Base-by-base conservation (phyloP, 2,113 vertebrate genomes). In the Salvator merianae region DNA sequence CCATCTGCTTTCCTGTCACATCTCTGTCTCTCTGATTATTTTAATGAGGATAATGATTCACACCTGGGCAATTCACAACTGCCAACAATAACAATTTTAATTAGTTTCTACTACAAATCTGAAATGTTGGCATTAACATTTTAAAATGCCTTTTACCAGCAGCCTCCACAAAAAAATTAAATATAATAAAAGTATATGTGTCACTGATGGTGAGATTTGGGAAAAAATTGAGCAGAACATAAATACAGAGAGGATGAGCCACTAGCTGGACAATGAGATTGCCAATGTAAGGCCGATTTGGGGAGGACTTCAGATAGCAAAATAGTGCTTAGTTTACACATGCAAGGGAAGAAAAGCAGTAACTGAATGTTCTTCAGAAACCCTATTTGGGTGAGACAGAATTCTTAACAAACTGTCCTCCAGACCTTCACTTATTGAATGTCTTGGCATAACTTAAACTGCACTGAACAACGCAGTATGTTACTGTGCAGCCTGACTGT, bases 31-130 rank as follows among this genome's bases (percentile, higher is more conserved):
- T 88, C 88, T 94, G 93, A 95, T 94, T 94, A 93, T 94, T 94
- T 94, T 95, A 95, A 95, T 95, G 93, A 95, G 94, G 93, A 95
- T 95, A 95, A 95, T 95, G 92, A 95, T 92, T 95, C 94, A 94
- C 94, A 95, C 94, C 94, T 95, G 94, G 93, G 92, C 93, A 91
- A 94, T 94, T 93, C 94, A 94, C 92, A 92, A 88, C 89, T 55
- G 72, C 91, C 91, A 94, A 95, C 93, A 95, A 95, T 95, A 95
- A 94, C 91, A 92, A 86, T 93, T 94, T 95, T 95, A 94, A 95
- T 95, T 93, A 95, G 92, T 94, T 94, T 95, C 91, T 92, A 94
- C 94, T 94, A 94, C 90, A 94, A 94, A 93, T 92, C 90, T 91
- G 88, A 91, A 95, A 89, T 87, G 87, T 88, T 88, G 70, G 93